Conservation (phyloP, 2,797 vertebrate genomes). For the Naso thynnoides region DNA sequence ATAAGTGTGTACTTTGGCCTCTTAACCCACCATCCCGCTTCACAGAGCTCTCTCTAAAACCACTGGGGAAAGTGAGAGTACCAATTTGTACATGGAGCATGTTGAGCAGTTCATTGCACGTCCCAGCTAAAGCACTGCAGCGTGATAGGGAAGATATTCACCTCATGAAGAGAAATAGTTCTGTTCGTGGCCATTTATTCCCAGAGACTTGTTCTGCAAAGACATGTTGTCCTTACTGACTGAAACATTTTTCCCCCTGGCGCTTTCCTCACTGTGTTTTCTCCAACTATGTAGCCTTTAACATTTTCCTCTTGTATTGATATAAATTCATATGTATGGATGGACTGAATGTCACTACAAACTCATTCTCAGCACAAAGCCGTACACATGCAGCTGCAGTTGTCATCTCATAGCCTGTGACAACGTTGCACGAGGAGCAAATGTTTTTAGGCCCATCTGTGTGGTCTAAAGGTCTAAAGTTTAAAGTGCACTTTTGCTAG, state of each 20-base stretch:
- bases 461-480: too few species aligned
- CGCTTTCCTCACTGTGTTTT: slow-evolving; percentile 1
- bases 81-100: slow-evolving; percentile 72
- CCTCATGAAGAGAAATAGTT: slow-evolving; percentile 42
- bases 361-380: too few species aligned
- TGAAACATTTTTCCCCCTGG: slow-evolving; percentile 5
- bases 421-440: too few species aligned
- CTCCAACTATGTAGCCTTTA: slow-evolving; percentile 19
- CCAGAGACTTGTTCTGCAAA: slow-evolving; percentile 31
- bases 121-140: slow-evolving; percentile 52
- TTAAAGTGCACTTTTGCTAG: too few species aligned
- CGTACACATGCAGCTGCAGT: too few species aligned
- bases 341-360: background rate
- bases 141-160: slow-evolving; percentile 25
- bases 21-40: slow-evolving; percentile 64
- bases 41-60: slow-evolving; percentile 66
- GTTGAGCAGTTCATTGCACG: slow-evolving; percentile 56
- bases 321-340: background rate
- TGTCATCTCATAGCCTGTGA: too few species aligned
- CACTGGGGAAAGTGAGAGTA: slow-evolving; percentile 68
- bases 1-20: slow-evolving; percentile 84
- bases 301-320: background rate
- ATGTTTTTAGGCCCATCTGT: too few species aligned
- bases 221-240: slow-evolving; percentile 38
- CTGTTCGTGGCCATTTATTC: slow-evolving; percentile 38